phyloP scores from a whole-genome alignment of 1,140 invertebrate species.

The Trichogramma pretiosum region DNA sequence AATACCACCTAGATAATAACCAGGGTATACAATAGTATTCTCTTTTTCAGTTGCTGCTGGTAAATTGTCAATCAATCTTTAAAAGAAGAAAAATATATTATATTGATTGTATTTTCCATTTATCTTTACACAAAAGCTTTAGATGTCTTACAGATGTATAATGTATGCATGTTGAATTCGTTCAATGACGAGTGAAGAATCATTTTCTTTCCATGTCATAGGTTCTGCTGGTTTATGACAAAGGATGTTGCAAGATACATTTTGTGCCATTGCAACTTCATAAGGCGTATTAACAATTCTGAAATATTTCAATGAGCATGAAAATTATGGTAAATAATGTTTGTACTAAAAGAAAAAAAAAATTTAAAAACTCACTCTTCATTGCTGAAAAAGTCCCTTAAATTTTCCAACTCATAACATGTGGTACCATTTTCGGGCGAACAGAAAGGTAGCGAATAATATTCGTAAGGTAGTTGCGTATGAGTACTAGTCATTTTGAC shows the following conservation, averaged over 20 bases:
- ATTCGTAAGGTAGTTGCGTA: slow-evolving; percentile 94
- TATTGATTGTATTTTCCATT: too few relatives aligned
- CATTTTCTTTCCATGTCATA: slow-evolving; percentile 68
- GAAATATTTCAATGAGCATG: too few relatives aligned
- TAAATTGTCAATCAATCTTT: slow-evolving; percentile 94
- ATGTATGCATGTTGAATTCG: slow-evolving; percentile 90
- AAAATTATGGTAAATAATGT: slow-evolving; percentile 6
- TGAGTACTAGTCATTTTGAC: slow-evolving; percentile 95
- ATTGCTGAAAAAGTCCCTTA: slow-evolving; percentile 60
- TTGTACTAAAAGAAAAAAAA: slow-evolving; percentile 1
- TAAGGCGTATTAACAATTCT: too few relatives aligned
- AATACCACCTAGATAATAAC: slow-evolving; percentile 83
- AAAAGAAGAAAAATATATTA: slow-evolving; percentile 33
- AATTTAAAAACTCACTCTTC: slow-evolving; percentile 31
- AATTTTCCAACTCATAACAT: slow-evolving; percentile 92
- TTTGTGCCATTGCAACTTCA: too few relatives aligned
- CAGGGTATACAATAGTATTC: slow-evolving; percentile 83
- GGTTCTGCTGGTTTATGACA: slow-evolving; percentile 57
- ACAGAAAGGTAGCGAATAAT: slow-evolving; percentile 91
- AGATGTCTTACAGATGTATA: too few relatives aligned
- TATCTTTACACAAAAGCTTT: too few relatives aligned
- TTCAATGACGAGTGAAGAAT: slow-evolving; percentile 73
- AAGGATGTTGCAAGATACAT: too few relatives aligned
- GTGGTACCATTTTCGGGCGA: slow-evolving; percentile 74
- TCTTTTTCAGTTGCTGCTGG: slow-evolving; percentile 87